Conservation (phyloP, 1,140 invertebrate species). For the Mylabris phalerata region DNA sequence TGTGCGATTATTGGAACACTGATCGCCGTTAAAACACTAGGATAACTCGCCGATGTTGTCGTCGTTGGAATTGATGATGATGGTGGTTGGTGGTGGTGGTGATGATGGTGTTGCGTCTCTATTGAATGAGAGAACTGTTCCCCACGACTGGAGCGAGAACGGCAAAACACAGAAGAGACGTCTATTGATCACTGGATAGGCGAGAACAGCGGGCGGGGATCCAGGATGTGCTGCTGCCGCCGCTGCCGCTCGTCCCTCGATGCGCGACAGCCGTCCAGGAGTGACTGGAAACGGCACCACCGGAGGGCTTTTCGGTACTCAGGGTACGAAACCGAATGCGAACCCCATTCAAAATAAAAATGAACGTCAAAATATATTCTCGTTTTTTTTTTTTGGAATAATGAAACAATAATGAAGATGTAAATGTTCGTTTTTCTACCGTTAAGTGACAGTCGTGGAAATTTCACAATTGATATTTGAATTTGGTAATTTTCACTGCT, state of each 20-base stretch:
- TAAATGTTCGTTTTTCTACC: too few relatives aligned
- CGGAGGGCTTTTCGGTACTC: too few relatives aligned
- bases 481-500: too few relatives aligned
- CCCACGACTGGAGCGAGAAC: neutral
- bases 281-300: constrained; percentile 3
- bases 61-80: neutral
- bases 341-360: too few relatives aligned
- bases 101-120: neutral
- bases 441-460: too few relatives aligned
- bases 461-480: too few relatives aligned
- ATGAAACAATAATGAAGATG: too few relatives aligned
- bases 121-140: neutral
- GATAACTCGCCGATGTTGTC: neutral
- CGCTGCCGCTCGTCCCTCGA: constrained; percentile 22
- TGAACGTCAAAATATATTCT: too few relatives aligned
- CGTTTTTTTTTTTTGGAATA: too few relatives aligned
- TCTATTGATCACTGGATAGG: constrained; percentile 29
- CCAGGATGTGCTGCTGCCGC: constrained; percentile 25
- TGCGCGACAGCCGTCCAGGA: constrained; percentile 14
- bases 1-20: too few relatives aligned
- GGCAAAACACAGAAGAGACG: constrained; percentile 23
- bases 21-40: too few relatives aligned
- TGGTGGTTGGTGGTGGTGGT: neutral
- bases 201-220: constrained; percentile 30
- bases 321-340: too few relatives aligned